Evolutionary conservation across 2,113 vertebrate species (phyloP), one percentile per base, ranked within the genome.

Genomic region (Podarcis muralis): DNA sequence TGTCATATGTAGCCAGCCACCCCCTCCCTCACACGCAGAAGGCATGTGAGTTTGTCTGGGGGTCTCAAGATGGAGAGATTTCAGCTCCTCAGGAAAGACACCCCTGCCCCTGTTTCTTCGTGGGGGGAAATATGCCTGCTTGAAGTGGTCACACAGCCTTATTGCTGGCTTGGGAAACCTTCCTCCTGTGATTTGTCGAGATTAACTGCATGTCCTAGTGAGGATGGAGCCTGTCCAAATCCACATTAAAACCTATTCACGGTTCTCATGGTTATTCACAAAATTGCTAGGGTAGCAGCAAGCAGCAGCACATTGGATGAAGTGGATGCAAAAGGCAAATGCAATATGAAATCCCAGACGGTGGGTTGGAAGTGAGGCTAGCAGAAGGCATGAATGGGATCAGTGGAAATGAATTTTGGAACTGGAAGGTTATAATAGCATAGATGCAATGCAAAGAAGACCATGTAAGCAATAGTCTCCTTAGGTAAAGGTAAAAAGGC

Each of bases 201-300:
- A 95, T 95, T 95, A 95, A 93, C 59, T 83, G 80, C 87, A 68
- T 87, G 92, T 84, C 43, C 87, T 87, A 18, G 92, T 91, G 93
- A 90, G 93, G 93, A 95, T 95, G 94, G 94, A 95, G 90, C 92
- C 71, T 93, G 93, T 96, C 95, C 94, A 95, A 95, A 92, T n/a
- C 90, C 93, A 18, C 0, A 82, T 92, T 95, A 93, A 48, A 84
- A 20, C 62, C 93, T 87, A 92, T 87, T 91, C 90, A 77, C 92
- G 0, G 93, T 91, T 93, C 94, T 93, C 93, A 82, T 43, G 68
- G 94, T 91, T 92, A 95, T 95, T 92, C 90, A 94, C 91, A 93
- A 93, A 95, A 95, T 85, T 92, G 90, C 92, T 90, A 91, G 90
- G 93, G 90, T 91, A 93, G 92, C 91, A 4, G 92, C 40, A 0